Percentiles rank a stretch among this genome's conserved stretches.
Conservation (phyloP, 2,113 vertebrate species). For the Ciconia maguari region DNA sequence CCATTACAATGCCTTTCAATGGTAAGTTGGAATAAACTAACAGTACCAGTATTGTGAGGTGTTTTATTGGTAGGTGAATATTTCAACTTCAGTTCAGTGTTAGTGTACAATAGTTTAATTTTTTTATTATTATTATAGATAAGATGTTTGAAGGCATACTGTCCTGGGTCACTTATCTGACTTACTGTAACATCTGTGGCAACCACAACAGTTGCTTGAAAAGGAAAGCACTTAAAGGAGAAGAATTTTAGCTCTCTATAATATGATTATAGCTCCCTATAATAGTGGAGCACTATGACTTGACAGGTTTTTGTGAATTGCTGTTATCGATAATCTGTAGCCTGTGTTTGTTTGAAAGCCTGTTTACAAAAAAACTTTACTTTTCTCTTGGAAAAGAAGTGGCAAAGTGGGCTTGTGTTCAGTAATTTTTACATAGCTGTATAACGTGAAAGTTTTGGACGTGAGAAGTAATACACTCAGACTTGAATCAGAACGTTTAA, state of each 20-base stretch:
- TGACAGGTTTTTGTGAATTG: not conserved
- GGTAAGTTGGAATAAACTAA: conserved; percentile 82
- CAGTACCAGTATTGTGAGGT: not conserved
- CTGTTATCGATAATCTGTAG: not conserved
- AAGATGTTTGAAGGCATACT: not conserved
- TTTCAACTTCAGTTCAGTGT: not conserved
- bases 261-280: rapidly evolving
- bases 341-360: not conserved
- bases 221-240: not conserved
- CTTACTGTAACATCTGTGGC: not conserved
- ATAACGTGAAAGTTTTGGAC: not conserved
- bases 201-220: not conserved
- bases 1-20: conserved; percentile 99
- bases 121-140: not conserved
- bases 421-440: not conserved
- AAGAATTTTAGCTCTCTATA: not conserved
- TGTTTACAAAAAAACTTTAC: not conserved
- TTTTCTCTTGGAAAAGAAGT: not conserved
- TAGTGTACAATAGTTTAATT: not conserved
- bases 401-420: not conserved
- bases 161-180: not conserved
- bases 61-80: not conserved
- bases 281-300: not conserved
- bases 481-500: not conserved
- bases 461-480: not conserved